These are phyloP conservation scores for Priocnemis perturbator DNA, from an alignment of 2,888 invertebrate species.

Conservation along the genomic window DNA sequence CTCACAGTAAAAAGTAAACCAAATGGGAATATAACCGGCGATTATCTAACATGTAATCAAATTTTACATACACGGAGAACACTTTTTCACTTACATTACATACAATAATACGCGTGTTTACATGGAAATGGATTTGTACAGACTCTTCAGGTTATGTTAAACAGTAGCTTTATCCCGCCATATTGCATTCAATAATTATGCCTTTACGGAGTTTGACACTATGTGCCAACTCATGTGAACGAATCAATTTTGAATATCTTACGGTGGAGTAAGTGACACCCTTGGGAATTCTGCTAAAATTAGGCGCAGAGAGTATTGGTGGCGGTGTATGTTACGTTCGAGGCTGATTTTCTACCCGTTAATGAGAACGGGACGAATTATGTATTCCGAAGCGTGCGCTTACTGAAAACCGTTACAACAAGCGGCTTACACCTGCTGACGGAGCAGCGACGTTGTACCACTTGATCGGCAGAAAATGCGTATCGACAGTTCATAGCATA, in stretches of 20 bases:
- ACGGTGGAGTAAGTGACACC: too few relatives aligned
- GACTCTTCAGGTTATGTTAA: conserved; percentile 48
- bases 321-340: too few relatives aligned
- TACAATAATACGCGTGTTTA: neutral
- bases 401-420: neutral
- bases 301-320: too few relatives aligned
- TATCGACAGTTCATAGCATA: conserved; percentile 29
- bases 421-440: neutral
- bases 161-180: conserved; percentile 47
- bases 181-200: conserved; percentile 46
- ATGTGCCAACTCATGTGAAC: neutral
- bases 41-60: neutral
- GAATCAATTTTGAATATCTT: neutral
- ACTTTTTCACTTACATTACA: neutral
- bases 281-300: too few relatives aligned
- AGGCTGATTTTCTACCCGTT: too few relatives aligned
- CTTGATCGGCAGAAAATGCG: neutral
- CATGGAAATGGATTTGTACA: conserved; percentile 1
- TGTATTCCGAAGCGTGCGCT: neutral
- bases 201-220: neutral
- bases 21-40: neutral
- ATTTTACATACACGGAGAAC: neutral
- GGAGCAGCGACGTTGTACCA: neutral
- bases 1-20: neutral
- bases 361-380: neutral